Percentiles rank a stretch among this genome's conserved stretches.
Evolutionary conservation across 1,140 invertebrate genomes (phyloP).

Genomic region (Bradynema listronoti): DNA sequence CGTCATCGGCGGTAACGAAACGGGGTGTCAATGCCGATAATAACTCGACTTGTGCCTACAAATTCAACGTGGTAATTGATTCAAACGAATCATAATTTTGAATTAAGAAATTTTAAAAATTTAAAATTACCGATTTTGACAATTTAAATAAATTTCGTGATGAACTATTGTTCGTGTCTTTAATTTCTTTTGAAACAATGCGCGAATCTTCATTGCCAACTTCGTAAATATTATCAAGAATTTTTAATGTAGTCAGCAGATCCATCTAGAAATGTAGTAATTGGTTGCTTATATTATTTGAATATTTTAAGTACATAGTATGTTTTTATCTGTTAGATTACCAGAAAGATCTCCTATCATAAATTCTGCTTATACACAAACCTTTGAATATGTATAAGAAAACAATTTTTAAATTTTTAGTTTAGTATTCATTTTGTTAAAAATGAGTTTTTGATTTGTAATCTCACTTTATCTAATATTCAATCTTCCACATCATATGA

Average conservation of each 20-base stretch:
- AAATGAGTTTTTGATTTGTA: not conserved
- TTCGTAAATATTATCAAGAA: conserved; percentile 26
- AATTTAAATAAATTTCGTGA: too few relatives aligned
- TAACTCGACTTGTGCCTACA: conserved; percentile 4
- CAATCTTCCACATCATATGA: too few relatives aligned
- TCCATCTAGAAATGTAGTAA: conserved; percentile 21
- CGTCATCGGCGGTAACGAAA: not conserved
- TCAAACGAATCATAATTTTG: not conserved
- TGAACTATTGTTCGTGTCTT: not conserved
- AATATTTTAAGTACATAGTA: conserved; percentile 9
- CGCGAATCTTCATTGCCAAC: not conserved
- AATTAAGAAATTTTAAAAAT: not conserved
- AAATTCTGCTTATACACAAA: not conserved
- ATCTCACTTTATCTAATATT: conserved; percentile 7
- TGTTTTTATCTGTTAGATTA: conserved; percentile 3
- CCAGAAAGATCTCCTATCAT: not conserved
- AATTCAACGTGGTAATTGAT: not conserved
- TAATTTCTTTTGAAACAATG: conserved; percentile 9
- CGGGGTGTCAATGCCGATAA: not conserved
- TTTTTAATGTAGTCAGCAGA: conserved; percentile 26
- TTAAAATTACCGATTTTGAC: conserved; percentile 5
- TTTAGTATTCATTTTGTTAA: conserved; percentile 2
- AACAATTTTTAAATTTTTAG: not conserved
- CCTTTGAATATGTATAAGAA: not conserved
- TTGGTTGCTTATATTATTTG: not conserved